Evolutionary conservation across 2,888 invertebrate genomes (phyloP), one percentile per base, ranked within the genome.

Genomic region (Thysanoteuthis rhombus): DNA sequence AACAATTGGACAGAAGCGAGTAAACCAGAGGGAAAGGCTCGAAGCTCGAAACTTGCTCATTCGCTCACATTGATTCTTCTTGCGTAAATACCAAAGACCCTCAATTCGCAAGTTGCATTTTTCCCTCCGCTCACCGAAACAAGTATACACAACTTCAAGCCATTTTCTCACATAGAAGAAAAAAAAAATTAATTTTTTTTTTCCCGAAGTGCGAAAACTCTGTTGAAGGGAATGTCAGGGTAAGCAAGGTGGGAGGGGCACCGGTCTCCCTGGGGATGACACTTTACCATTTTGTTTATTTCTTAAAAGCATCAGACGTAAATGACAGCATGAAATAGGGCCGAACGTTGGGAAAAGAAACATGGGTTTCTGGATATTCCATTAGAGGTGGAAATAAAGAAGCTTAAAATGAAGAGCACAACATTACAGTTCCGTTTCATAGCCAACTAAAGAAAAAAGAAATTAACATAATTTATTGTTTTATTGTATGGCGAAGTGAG

Each of bases 361-460:
- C n/a, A 16, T 36, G 75, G 75, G 1, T 75, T 75, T 75, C 75
- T 75, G 75, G 75, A 75, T 75, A 75, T 75, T 75, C n/a, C 75
- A 75, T 75, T 36, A 75, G n/a, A 36, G 75, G 10, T 75, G n/a
- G 75, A n/a, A 75, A 36, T 16, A 75, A 75, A n/a, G n/a, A 75
- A 75, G 4, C 16, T 16, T n/a, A 75, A 75, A 75, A 75, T n/a
- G n/a, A n/a, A 75, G 75, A 75, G n/a, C n/a, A 75, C 52, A 75
- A 75, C n/a, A 75, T 75, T 75, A 75, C 75, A 75, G 75, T 75
- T 75, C n/a, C 75, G 75, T 75, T 75, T 75, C 75, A 75, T 75
- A 75, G n/a, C 12, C 36, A 5, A 2, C 75, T 4, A 75, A 8
- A 75, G 10, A 3, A n/a, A 75, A n/a, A 75, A 75, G 19, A 25